Evolutionary conservation across 2,113 vertebrate species (phyloP).

Genomic region (Aldabrachelys gigantea): DNA sequence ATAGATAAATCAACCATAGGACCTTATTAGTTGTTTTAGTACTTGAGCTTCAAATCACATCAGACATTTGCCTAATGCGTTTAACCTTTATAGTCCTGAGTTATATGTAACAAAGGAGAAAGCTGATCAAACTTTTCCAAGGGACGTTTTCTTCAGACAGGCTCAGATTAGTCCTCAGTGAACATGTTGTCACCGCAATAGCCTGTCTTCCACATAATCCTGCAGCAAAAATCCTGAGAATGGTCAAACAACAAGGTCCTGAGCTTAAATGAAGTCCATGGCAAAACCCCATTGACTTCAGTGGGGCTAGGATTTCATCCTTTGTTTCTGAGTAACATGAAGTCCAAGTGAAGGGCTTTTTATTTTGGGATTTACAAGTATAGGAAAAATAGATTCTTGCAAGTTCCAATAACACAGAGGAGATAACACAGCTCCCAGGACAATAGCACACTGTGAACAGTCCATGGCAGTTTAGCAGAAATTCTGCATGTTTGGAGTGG

Average conservation of each 20-base stretch:
- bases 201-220: neutral
- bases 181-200: fast-evolving
- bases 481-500: neutral
- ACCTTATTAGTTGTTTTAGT: neutral
- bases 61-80: neutral
- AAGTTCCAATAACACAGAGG: neutral
- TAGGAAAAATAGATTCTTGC: neutral
- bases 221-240: neutral
- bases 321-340: neutral
- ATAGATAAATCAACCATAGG: neutral
- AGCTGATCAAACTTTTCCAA: neutral
- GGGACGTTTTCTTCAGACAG: neutral
- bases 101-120: neutral
- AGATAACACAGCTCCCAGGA: neutral
- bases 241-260: neutral
- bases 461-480: neutral
- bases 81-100: neutral
- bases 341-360: neutral
- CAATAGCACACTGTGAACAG: neutral
- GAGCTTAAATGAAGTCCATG: neutral
- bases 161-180: neutral
- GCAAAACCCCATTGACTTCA: neutral
- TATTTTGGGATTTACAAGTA: neutral
- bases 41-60: neutral
- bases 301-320: neutral